These are phyloP conservation scores for Bujurquina vittata DNA, from an alignment of 2,113 vertebrate species.

Conservation along the genomic window DNA sequence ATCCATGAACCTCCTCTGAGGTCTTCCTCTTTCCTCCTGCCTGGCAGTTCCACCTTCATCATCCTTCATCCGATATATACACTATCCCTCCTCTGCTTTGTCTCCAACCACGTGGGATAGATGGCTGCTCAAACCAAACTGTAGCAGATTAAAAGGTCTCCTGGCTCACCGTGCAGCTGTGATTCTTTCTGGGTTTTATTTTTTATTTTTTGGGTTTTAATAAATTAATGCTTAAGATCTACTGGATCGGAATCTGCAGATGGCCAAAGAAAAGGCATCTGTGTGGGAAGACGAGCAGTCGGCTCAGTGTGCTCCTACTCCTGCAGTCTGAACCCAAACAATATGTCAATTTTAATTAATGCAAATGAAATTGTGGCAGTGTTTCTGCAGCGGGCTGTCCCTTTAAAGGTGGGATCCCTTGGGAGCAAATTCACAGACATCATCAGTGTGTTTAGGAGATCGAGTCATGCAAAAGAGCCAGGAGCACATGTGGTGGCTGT, in stretches of 20 bases:
- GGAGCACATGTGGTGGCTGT: slow-evolving; percentile 58
- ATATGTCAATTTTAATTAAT: not conserved
- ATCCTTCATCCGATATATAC: no score
- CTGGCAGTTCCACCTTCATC: no score
- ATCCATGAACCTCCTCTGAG: no score
- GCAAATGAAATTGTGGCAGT: not conserved
- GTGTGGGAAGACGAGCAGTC: not conserved
- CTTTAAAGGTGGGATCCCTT: not conserved
- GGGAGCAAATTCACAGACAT: not conserved
- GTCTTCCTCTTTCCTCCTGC: no score
- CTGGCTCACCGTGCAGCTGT: no score
- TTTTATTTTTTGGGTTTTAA: no score
- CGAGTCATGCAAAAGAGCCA: not conserved
- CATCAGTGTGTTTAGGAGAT: slow-evolving; percentile 6
- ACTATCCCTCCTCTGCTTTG: no score
- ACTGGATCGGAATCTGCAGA: no score
- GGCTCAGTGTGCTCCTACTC: not conserved
- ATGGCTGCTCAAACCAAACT: not conserved
- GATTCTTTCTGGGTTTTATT: no score
- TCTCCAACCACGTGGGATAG: not conserved
- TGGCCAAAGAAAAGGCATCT: no score
- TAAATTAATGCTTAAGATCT: no score
- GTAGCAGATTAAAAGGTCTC: not conserved
- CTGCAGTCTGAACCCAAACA: not conserved
- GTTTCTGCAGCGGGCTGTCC: not conserved